These are phyloP conservation scores for Axea sp. DNA, from an alignment of 2,888 invertebrate genomes.

Conservation along the genomic window DNA sequence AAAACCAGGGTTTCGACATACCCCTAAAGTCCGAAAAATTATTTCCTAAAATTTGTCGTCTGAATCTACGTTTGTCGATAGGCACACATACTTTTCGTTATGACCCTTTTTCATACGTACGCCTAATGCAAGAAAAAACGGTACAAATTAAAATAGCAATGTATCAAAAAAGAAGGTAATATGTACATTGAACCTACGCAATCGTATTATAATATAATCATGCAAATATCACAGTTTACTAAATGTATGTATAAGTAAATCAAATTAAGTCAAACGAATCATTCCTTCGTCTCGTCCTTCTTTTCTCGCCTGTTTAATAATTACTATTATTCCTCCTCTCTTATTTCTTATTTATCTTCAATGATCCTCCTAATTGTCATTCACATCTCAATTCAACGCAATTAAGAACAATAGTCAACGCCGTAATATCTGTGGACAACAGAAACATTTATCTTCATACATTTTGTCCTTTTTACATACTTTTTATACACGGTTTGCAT, in stretches of 20 bases:
- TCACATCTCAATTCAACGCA: slow-evolving; percentile 43
- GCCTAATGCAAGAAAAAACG: slow-evolving; percentile 33
- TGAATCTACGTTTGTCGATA: slow-evolving; percentile 53
- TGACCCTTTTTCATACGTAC: slow-evolving; percentile 46
- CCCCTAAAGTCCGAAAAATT: slow-evolving; percentile 44
- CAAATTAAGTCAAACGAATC: slow-evolving; percentile 44
- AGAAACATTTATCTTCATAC: slow-evolving; percentile 36
- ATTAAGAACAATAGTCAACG: slow-evolving; percentile 55
- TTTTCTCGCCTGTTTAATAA: slow-evolving; percentile 3
- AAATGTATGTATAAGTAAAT: slow-evolving; percentile 63
- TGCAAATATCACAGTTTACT: slow-evolving; percentile 75
- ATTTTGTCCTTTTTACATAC: slow-evolving; percentile 28
- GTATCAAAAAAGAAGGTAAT: slow-evolving; percentile 57
- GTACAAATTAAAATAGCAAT: slow-evolving; percentile 44
- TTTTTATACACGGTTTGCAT: slow-evolving; percentile 39
- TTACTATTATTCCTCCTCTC: slow-evolving; percentile 1
- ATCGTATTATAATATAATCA: slow-evolving; percentile 67
- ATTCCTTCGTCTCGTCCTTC: slow-evolving; percentile 16
- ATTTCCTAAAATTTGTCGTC: slow-evolving; percentile 52
- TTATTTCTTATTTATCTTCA: slow-evolving; percentile 2
- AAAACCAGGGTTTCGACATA: slow-evolving; percentile 31
- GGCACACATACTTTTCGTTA: slow-evolving; percentile 61
- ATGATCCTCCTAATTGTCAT: slow-evolving; percentile 1
- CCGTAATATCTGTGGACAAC: slow-evolving; percentile 48
- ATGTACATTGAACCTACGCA: slow-evolving; percentile 68